Evolutionary conservation across 2,113 vertebrate genomes (phyloP).

Genomic region (Bubo blakistoni): DNA sequence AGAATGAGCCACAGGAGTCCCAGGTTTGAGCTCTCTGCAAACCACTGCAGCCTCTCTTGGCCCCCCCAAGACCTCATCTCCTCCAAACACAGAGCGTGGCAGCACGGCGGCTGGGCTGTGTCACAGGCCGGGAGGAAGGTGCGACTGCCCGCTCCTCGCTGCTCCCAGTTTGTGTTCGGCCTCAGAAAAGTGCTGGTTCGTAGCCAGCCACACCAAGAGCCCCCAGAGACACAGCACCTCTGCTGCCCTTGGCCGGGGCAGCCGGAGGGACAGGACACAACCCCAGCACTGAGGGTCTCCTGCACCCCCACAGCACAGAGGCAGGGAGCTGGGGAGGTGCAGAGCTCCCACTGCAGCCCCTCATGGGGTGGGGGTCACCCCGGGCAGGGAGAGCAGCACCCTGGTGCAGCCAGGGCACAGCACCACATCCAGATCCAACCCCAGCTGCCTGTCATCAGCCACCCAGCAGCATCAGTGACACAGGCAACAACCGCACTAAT

Average conservation of each 20-base stretch:
- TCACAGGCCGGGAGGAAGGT: not conserved
- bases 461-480: not conserved
- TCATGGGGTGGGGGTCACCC: too few relatives aligned
- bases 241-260: not conserved
- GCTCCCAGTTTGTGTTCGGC: not conserved
- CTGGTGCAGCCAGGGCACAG: not conserved
- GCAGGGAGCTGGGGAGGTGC: too few relatives aligned
- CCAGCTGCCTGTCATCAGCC: fast-evolving
- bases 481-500: fast-evolving
- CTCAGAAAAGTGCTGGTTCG: fast-evolving
- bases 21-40: not conserved
- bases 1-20: not conserved
- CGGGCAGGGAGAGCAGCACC: not conserved
- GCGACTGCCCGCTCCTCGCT: not conserved
- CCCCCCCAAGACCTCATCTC: too few relatives aligned
- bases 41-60: not conserved
- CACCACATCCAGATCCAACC: fast-evolving
- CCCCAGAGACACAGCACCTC: fast-evolving
- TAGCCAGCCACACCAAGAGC: not conserved
- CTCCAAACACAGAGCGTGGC: not conserved
- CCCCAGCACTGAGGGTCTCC: not conserved
- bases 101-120: not conserved
- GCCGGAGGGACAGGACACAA: not conserved
- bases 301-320: not conserved
- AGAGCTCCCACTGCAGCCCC: not conserved